Percentiles rank a stretch among this genome's conserved stretches.
phyloP scores from a whole-genome alignment of 2,888 invertebrate genomes.

The Chesias legatella region DNA sequence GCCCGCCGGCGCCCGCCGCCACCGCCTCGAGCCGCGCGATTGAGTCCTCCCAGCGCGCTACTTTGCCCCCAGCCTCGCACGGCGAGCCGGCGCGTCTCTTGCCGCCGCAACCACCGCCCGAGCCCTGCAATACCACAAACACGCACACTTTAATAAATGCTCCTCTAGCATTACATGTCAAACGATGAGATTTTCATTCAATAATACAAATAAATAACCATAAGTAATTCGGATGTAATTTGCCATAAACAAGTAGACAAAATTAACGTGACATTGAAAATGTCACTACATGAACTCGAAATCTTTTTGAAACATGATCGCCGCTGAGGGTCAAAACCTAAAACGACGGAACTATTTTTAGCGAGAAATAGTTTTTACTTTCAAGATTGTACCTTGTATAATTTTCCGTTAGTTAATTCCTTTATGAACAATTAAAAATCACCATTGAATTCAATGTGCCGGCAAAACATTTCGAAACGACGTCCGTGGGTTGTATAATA shows the following conservation, averaged over 20 bases:
- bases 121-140: slow-evolving; percentile 64
- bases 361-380: too few species aligned
- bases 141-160: slow-evolving; percentile 6
- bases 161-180: not conserved
- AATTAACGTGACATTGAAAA: slow-evolving; percentile 1
- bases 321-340: too few species aligned
- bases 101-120: slow-evolving; percentile 78
- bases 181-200: not conserved
- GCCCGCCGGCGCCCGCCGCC: slow-evolving; percentile 83
- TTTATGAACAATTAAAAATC: too few species aligned
- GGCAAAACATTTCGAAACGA: slow-evolving; percentile 1
- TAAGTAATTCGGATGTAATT: slow-evolving; percentile 1
- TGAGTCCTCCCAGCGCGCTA: slow-evolving; percentile 76
- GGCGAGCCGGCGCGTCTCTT: slow-evolving; percentile 74
- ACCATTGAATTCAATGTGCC: too few species aligned
- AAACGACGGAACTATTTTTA: too few species aligned
- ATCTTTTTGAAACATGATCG: not conserved
- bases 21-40: slow-evolving; percentile 76
- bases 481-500: slow-evolving; percentile 12
- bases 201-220: slow-evolving; percentile 7
- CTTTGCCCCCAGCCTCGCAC: slow-evolving; percentile 76
- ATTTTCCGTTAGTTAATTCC: too few species aligned
- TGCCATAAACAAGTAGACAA: slow-evolving; percentile 6
- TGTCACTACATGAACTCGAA: slow-evolving; percentile 2
- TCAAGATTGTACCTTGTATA: too few species aligned